Evolutionary conservation across 53 echinoderm and acorn worm species (phyloP).

Genomic region (Actinopyga echinites): DNA sequence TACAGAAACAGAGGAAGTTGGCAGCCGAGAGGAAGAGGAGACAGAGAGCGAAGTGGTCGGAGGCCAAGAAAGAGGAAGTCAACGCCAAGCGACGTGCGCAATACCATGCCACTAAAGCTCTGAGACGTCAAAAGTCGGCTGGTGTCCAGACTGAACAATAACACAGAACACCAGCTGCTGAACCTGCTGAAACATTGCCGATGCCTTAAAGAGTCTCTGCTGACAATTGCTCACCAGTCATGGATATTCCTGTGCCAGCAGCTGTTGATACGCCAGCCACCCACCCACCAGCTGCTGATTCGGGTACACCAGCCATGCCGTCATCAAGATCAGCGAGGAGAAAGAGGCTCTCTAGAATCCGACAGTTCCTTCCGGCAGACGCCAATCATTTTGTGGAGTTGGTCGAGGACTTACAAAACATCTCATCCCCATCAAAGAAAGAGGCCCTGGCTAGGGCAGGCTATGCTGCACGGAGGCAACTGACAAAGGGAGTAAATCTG

Average conservation of each 20-base stretch:
- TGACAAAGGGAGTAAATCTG: conserved; percentile 21
- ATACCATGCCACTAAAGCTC: neutral
- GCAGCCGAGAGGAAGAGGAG: neutral
- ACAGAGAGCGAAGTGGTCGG: conserved; percentile 1
- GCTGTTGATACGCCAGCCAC: too few relatives aligned
- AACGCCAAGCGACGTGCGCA: neutral
- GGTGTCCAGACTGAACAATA: neutral
- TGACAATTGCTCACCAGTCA: too few relatives aligned
- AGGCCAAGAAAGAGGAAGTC: neutral
- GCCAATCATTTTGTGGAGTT: conserved; percentile 27
- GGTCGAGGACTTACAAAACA: conserved; percentile 29
- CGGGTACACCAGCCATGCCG: neutral
- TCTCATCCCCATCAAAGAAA: conserved; percentile 23
- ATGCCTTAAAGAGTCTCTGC: too few relatives aligned
- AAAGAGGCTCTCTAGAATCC: conserved; percentile 45
- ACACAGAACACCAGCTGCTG: too few relatives aligned
- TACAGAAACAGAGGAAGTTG: neutral
- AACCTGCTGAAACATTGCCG: too few relatives aligned
- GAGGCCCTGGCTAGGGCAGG: conserved; percentile 24
- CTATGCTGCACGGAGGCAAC: neutral
- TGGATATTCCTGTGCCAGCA: too few relatives aligned
- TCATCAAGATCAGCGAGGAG: conserved; percentile 36
- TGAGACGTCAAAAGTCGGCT: neutral
- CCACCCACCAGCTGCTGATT: neutral
- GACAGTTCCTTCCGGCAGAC: conserved; percentile 1